A percentile compares a stretch with the other conserved stretches of the same genome.
These are phyloP conservation scores for Ramphastos sulfuratus DNA, from an alignment of 2,113 vertebrate genomes.

Conservation along the genomic window DNA sequence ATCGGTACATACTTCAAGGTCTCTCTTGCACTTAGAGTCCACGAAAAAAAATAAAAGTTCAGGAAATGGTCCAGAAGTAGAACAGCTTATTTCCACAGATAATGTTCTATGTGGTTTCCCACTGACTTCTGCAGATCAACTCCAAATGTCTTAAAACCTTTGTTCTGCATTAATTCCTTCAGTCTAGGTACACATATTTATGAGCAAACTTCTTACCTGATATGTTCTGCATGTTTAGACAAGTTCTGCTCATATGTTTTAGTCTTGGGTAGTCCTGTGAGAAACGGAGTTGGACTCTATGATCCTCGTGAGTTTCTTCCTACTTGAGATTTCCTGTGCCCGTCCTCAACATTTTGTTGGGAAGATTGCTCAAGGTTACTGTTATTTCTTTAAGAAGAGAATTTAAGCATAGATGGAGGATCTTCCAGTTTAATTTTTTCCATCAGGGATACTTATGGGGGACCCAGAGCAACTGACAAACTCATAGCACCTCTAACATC, in stretches of 20 bases:
- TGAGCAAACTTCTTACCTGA: not conserved
- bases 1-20: not conserved
- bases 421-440: not conserved
- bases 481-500: not conserved
- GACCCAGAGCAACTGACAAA: not conserved
- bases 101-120: not conserved
- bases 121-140: not conserved
- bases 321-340: not conserved
- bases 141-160: not conserved
- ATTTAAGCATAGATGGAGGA: not conserved
- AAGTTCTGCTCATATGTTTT: not conserved
- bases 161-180: not conserved
- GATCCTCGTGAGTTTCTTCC: too few relatives aligned
- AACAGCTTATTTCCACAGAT: not conserved
- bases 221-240: not conserved
- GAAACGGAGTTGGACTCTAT: not conserved
- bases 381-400: not conserved
- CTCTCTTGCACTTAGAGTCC: not conserved
- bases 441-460: not conserved
- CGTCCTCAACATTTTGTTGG: not conserved
- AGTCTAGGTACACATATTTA: not conserved
- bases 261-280: not conserved
- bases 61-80: not conserved
- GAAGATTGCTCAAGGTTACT: not conserved
- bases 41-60: not conserved